Evolutionary conservation across 2,888 invertebrate genomes (phyloP).

Genomic region (Myopa testacea): DNA sequence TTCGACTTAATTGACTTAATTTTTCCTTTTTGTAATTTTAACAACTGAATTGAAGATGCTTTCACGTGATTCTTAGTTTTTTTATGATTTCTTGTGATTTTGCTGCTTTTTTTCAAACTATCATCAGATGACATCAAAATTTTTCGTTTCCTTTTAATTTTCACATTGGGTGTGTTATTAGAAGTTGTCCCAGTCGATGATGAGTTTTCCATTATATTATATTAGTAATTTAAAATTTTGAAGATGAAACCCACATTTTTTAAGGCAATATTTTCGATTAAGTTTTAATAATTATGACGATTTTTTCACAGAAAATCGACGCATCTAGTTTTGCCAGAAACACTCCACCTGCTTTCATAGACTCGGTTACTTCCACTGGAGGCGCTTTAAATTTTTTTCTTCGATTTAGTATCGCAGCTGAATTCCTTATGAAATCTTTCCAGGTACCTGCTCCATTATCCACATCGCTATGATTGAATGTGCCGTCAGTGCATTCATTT

Average conservation of each 20-base stretch:
- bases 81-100: too few species aligned
- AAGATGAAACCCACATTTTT: background rate
- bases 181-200: background rate
- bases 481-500: background rate
- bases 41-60: background rate
- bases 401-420: background rate
- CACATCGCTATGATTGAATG: background rate
- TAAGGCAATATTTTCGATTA: background rate
- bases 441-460: slow-evolving; percentile 42
- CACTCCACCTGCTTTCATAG: background rate
- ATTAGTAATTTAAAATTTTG: background rate
- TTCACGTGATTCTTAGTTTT: too few species aligned
- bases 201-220: background rate
- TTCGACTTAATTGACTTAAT: too few species aligned
- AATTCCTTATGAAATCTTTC: background rate
- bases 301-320: background rate
- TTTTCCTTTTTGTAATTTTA: too few species aligned
- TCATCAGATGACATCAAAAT: too few species aligned
- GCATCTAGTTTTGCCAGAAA: background rate
- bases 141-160: background rate
- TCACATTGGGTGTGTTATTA: background rate
- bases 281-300: background rate
- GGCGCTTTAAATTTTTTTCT: background rate
- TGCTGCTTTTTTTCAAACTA: too few species aligned
- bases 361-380: background rate